Evolutionary conservation across 2,888 invertebrate genomes (phyloP).

Genomic region (Drosophila subquinaria): DNA sequence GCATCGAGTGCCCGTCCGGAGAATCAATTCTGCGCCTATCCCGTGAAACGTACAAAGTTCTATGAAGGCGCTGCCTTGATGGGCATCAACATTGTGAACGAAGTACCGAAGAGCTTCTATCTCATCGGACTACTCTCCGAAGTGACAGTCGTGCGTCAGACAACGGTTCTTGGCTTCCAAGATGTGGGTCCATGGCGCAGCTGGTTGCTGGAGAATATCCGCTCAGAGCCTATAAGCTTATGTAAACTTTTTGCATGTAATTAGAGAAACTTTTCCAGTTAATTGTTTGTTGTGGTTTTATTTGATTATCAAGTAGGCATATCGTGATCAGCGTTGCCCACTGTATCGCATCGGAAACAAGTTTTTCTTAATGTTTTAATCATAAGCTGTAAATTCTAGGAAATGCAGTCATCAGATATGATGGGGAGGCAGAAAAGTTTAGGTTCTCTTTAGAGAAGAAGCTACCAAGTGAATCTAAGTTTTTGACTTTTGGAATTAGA

Average conservation of each 20-base stretch:
- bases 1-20: conserved; percentile 29
- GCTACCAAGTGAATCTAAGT: background rate
- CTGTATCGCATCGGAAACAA: conserved; percentile 39
- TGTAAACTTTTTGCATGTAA: conserved; percentile 6
- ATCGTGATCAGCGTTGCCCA: conserved; percentile 27
- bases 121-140: conserved; percentile 48
- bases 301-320: conserved; percentile 1
- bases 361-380: conserved; percentile 48
- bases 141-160: conserved; percentile 2
- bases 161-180: conserved; percentile 41
- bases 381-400: conserved; percentile 9
- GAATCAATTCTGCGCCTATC: conserved; percentile 59
- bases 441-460: too few relatives aligned
- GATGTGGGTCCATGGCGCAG: conserved; percentile 44
- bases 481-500: background rate
- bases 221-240: background rate
- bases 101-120: conserved; percentile 54
- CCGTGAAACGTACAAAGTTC: conserved; percentile 33
- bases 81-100: conserved; percentile 48
- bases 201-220: conserved; percentile 49
- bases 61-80: conserved; percentile 49
- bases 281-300: conserved; percentile 2
- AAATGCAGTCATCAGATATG: background rate
- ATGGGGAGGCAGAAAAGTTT: conserved; percentile 23
- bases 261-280: conserved; percentile 7